These are phyloP conservation scores for Clarias gariepinus DNA, from an alignment of 2,113 vertebrate genomes.

Conservation along the genomic window DNA sequence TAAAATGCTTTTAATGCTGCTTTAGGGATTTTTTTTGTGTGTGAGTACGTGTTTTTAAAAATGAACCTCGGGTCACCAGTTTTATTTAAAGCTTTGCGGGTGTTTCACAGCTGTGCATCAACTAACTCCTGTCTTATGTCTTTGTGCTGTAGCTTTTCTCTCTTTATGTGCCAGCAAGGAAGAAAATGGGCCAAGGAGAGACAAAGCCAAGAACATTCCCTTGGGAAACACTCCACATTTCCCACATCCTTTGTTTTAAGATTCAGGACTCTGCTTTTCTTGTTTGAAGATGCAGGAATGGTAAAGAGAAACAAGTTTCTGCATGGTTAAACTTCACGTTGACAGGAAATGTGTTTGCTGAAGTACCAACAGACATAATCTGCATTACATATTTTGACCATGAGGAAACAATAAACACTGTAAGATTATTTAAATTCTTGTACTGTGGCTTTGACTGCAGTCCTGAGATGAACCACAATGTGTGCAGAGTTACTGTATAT, in stretches of 20 bases:
- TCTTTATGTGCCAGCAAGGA: constrained; percentile 56
- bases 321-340: not conserved
- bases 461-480: not conserved
- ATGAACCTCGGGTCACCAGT: constrained; percentile 6
- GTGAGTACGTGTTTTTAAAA: not conserved
- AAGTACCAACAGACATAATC: constrained; percentile 38
- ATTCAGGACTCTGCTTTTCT: constrained; percentile 55
- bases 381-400: constrained; percentile 31
- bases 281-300: constrained; percentile 55
- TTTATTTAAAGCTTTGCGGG: constrained; percentile 23
- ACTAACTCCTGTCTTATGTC: not conserved
- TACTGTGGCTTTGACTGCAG: constrained; percentile 20
- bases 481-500: not conserved
- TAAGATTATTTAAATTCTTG: constrained; percentile 9
- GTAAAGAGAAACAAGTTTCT: constrained; percentile 54
- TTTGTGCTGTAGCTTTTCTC: constrained; percentile 54
- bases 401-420: constrained; percentile 1
- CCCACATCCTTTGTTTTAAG: constrained; percentile 65
- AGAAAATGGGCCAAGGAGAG: constrained; percentile 68
- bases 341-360: not conserved
- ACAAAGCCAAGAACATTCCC: constrained; percentile 62
- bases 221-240: constrained; percentile 68
- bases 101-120: constrained; percentile 11
- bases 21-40: not conserved
- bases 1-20: constrained; percentile 3